phyloP scores from a whole-genome alignment of 2,113 vertebrate genomes.

The Poeciliopsis retropinna region DNA sequence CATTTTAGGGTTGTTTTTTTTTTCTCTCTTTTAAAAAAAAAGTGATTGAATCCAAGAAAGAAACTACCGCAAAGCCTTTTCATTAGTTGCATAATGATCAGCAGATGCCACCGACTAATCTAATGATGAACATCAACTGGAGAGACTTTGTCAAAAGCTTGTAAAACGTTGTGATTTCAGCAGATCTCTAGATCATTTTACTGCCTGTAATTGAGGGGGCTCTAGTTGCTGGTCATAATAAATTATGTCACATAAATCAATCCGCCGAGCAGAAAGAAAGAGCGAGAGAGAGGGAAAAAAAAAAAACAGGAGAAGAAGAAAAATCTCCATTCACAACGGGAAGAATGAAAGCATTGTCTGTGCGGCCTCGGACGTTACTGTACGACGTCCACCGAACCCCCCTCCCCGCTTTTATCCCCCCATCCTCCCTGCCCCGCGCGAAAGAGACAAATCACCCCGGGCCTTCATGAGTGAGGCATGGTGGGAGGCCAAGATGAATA shows the following conservation, averaged over 20 bases:
- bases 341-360: slow-evolving; percentile 77
- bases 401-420: no score
- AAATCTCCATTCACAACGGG: slow-evolving; percentile 70
- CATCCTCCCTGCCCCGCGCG: slow-evolving; percentile 1
- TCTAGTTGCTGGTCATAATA: slow-evolving; percentile 64
- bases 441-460: slow-evolving; percentile 70
- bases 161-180: slow-evolving; percentile 75
- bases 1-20: slow-evolving; percentile 56
- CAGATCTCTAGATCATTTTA: slow-evolving; percentile 70
- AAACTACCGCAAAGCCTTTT: slow-evolving; percentile 66
- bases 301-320: slow-evolving; percentile 49
- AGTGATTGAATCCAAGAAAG: slow-evolving; percentile 69
- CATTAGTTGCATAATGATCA: slow-evolving; percentile 71
- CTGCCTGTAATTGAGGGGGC: slow-evolving; percentile 66
- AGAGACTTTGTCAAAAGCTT: slow-evolving; percentile 71
- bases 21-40: slow-evolving; percentile 32
- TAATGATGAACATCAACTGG: slow-evolving; percentile 71
- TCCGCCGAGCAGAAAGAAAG: slow-evolving; percentile 37
- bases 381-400: slow-evolving; percentile 30
- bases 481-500: slow-evolving; percentile 75
- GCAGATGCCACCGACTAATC: slow-evolving; percentile 71
- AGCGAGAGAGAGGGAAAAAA: not conserved
- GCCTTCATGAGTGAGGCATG: slow-evolving; percentile 59
- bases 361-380: slow-evolving; percentile 64
- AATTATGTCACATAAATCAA: slow-evolving; percentile 78